A percentile compares a stretch with the other conserved stretches of the same genome.
Evolutionary conservation across 2,797 vertebrate species (phyloP).

Genomic region (Adelosebastes latens): DNA sequence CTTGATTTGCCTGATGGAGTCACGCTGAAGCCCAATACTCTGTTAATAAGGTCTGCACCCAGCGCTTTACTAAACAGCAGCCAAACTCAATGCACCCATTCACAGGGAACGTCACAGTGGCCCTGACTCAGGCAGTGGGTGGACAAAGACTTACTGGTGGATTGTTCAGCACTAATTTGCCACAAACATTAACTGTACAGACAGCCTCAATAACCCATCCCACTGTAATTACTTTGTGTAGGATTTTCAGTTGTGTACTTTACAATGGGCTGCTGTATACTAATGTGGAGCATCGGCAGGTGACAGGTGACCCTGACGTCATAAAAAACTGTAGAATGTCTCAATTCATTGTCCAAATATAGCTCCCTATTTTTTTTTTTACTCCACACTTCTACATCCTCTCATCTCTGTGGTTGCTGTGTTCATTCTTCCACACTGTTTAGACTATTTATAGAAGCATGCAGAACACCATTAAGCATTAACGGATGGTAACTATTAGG

Average conservation of each 20-base stretch:
- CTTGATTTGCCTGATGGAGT: constrained; percentile 69
- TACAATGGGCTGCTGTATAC: not conserved
- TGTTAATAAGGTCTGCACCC: constrained; percentile 63
- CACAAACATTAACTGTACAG: not conserved
- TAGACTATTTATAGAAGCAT: not conserved
- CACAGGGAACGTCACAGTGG: constrained; percentile 13
- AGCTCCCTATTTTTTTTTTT: not conserved
- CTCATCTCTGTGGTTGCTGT: not conserved
- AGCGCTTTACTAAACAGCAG: constrained; percentile 16
- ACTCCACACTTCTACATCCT: not conserved
- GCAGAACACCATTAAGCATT: not conserved
- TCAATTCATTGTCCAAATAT: not conserved
- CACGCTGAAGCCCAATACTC: constrained; percentile 43
- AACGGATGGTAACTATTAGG: not conserved
- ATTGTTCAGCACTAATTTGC: not conserved
- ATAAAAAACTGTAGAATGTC: too few relatives aligned
- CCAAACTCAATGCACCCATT: constrained; percentile 27
- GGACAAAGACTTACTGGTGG: not conserved
- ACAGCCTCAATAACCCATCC: not conserved
- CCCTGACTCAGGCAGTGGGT: not conserved
- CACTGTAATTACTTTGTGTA: not conserved
- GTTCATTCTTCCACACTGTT: not conserved
- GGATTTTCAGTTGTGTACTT: not conserved
- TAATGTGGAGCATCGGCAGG: too few relatives aligned
- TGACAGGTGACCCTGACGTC: not conserved